These are phyloP conservation scores for Scopus umbretta DNA, from an alignment of 2,113 vertebrate species.

Conservation along the genomic window DNA sequence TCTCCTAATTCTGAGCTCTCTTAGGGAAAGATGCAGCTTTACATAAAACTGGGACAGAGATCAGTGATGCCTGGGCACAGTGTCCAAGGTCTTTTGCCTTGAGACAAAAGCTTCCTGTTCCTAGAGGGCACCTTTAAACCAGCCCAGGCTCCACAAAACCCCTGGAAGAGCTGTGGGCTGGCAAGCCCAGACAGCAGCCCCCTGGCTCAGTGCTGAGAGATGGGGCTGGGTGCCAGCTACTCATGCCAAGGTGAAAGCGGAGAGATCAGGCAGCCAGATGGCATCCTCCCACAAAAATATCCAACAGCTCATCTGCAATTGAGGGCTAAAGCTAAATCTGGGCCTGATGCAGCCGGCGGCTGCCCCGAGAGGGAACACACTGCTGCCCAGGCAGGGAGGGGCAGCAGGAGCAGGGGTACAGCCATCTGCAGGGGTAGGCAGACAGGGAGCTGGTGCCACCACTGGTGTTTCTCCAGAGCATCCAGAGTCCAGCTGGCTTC, in stretches of 20 bases:
- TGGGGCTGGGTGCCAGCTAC: neutral
- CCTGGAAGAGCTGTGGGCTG: neutral
- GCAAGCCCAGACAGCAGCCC: neutral
- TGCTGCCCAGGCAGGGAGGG: neutral
- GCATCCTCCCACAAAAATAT: neutral
- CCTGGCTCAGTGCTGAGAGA: neutral
- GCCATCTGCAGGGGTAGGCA: accelerated
- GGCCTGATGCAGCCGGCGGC: accelerated
- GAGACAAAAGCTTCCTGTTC: neutral
- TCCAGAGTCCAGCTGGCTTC: neutral
- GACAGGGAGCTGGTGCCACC: neutral
- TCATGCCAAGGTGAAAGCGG: neutral
- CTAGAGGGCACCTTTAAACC: neutral
- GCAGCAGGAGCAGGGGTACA: neutral
- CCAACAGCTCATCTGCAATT: neutral
- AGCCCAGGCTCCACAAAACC: neutral
- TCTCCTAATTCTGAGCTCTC: neutral
- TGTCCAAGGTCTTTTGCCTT: neutral
- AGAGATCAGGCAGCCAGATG: constrained; percentile 28
- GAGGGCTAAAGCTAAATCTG: neutral
- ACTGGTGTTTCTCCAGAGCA: neutral
- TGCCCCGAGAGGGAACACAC: neutral
- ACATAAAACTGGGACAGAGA: accelerated
- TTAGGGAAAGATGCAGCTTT: neutral
- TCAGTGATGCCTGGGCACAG: accelerated